Evolutionary conservation across 1,140 invertebrate species (phyloP).

Genomic region (Stenopsyche tienmushanensis): DNA sequence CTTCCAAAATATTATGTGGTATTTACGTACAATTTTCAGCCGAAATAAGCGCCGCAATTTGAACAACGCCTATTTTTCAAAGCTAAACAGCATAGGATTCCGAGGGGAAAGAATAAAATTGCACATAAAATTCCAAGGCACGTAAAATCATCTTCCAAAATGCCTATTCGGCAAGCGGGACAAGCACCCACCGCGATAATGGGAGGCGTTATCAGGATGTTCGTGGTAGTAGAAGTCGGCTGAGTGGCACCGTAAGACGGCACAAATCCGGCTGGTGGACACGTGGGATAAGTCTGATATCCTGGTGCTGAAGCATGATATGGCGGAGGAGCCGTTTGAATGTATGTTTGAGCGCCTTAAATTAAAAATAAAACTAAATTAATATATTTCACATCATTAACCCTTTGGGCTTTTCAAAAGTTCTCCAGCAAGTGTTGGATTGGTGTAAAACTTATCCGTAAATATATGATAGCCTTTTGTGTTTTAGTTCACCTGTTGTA

Average conservation of each 20-base stretch:
- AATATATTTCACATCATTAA: too few relatives aligned
- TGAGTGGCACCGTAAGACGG: constrained; percentile 56
- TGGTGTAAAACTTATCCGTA: too few relatives aligned
- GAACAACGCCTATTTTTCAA: constrained; percentile 78
- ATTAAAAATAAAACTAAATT: background rate
- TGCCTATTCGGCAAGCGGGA: constrained; percentile 79
- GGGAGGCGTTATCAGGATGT: constrained; percentile 51
- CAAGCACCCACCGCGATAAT: constrained; percentile 69
- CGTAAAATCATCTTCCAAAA: constrained; percentile 82
- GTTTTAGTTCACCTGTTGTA: too few relatives aligned
- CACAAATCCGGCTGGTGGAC: constrained; percentile 44
- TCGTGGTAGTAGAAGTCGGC: constrained; percentile 42
- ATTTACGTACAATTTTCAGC: too few relatives aligned
- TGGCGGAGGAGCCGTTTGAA: constrained; percentile 36
- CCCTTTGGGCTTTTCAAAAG: too few relatives aligned
- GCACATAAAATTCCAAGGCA: constrained; percentile 80
- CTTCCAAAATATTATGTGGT: too few relatives aligned
- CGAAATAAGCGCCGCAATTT: constrained; percentile 81
- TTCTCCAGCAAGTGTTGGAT: too few relatives aligned
- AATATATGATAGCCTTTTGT: too few relatives aligned
- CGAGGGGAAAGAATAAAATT: constrained; percentile 82
- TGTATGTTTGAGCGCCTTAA: background rate
- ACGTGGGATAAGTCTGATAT: constrained; percentile 43
- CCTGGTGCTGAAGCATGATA: constrained; percentile 45
- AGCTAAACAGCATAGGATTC: constrained; percentile 78